phyloP scores from a whole-genome alignment of 2,888 invertebrate species.

The Nomada goodeniana region DNA sequence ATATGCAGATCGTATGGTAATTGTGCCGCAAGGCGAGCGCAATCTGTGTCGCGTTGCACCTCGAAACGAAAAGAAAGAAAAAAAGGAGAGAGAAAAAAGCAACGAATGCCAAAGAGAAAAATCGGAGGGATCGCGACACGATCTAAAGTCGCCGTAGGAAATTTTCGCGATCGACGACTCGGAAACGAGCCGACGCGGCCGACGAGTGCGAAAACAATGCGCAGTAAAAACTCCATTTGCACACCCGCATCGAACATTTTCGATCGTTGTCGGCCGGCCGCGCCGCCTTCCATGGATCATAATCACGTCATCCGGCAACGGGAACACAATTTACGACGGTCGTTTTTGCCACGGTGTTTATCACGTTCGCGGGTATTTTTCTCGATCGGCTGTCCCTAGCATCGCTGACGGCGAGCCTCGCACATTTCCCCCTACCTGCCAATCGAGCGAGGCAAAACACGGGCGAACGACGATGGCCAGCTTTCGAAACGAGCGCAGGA shows the following conservation, averaged over 20 bases:
- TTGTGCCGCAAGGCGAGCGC: constrained; percentile 76
- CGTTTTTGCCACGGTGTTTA: constrained; percentile 21
- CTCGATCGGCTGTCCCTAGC: neutral
- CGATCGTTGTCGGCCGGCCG: constrained; percentile 2
- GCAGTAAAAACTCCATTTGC: constrained; percentile 28
- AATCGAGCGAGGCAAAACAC: neutral
- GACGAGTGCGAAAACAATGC: constrained; percentile 5
- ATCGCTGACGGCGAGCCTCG: neutral
- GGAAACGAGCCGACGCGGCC: neutral
- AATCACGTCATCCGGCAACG: constrained; percentile 40
- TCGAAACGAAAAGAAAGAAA: constrained; percentile 21
- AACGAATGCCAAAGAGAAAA: neutral
- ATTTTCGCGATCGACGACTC: constrained; percentile 53
- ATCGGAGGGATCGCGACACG: constrained; percentile 32
- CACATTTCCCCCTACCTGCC: too few species aligned
- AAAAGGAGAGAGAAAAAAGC: neutral
- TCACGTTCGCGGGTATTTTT: constrained; percentile 2
- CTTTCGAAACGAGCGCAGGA: neutral
- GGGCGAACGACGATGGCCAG: neutral
- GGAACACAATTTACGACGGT: constrained; percentile 32
- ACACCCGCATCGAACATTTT: constrained; percentile 17
- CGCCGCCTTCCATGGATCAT: constrained; percentile 18
- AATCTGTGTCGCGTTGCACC: constrained; percentile 74
- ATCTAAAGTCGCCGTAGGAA: constrained; percentile 30
- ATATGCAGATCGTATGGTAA: constrained; percentile 83